Conservation (phyloP, 2,888 invertebrate species). For the Lycia hirtaria region DNA sequence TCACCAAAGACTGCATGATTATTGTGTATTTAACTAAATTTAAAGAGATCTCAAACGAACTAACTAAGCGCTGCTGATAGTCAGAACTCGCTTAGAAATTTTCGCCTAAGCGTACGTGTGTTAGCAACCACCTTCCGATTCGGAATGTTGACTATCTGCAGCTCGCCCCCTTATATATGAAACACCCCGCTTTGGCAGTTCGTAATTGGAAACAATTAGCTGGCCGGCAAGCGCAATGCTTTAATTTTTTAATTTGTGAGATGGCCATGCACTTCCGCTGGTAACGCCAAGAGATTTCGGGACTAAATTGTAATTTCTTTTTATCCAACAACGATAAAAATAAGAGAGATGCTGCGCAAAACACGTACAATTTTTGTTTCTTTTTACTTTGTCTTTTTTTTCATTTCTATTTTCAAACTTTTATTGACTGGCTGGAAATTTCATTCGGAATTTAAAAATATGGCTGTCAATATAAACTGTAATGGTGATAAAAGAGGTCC, state of each 20-base stretch:
- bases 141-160: conserved; percentile 73
- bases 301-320: neutral
- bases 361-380: no score
- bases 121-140: conserved; percentile 71
- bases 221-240: conserved; percentile 75
- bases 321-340: no score
- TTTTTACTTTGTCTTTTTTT: no score
- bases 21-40: conserved; percentile 66
- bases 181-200: conserved; percentile 70
- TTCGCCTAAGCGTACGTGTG: conserved; percentile 80
- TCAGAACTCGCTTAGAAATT: conserved; percentile 83
- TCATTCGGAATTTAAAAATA: conserved; percentile 30
- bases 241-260: conserved; percentile 77
- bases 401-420: neutral
- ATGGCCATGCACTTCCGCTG: conserved; percentile 67
- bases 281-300: conserved; percentile 42
- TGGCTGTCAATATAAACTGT: conserved; percentile 48
- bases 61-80: conserved; percentile 80
- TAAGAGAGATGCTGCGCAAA: no score
- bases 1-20: conserved; percentile 85
- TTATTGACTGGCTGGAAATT: conserved; percentile 8
- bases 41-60: conserved; percentile 84
- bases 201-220: conserved; percentile 84
- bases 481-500: conserved; percentile 54
- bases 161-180: conserved; percentile 77